Percentiles rank a stretch among this genome's conserved stretches.
phyloP scores from a whole-genome alignment of 2,888 invertebrate genomes.

The Pediacus dermestoides region DNA sequence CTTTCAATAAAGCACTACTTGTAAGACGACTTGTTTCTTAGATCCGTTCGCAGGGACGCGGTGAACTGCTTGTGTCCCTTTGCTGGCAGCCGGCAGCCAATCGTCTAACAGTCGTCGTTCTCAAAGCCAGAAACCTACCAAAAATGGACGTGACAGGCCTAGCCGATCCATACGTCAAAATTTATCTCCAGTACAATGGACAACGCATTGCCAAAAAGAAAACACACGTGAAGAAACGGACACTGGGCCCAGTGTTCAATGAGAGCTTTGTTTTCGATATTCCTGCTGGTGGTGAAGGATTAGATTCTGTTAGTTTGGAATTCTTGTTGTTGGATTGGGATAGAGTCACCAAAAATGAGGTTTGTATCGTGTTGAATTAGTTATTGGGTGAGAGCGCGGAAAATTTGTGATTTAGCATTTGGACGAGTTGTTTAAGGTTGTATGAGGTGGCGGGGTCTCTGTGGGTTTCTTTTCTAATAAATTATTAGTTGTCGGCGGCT shows the following conservation, averaged over 20 bases:
- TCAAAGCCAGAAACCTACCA: slow-evolving; percentile 95
- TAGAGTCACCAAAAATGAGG: slow-evolving; percentile 97
- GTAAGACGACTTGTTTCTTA: slow-evolving; percentile 42
- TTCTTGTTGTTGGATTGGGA: slow-evolving; percentile 95
- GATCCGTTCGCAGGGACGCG: slow-evolving; percentile 91
- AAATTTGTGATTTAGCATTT: no score
- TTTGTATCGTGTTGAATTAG: no score
- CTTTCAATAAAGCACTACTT: neutral
- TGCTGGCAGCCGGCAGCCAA: slow-evolving; percentile 98
- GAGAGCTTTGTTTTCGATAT: slow-evolving; percentile 98
- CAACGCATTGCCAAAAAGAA: slow-evolving; percentile 98
- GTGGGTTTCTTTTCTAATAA: no score
- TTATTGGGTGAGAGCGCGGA: no score
- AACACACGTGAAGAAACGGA: slow-evolving; percentile 97
- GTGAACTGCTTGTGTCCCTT: slow-evolving; percentile 91
- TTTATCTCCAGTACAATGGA: slow-evolving; percentile 95
- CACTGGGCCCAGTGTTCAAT: slow-evolving; percentile 97
- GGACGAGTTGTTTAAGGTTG: no score
- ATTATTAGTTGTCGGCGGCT: no score
- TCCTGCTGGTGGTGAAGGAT: slow-evolving; percentile 66
- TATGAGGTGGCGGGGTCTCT: no score
- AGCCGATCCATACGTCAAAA: slow-evolving; percentile 97
- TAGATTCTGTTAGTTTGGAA: slow-evolving; percentile 81
- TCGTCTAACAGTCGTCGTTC: slow-evolving; percentile 90
- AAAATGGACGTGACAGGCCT: slow-evolving; percentile 97